phyloP scores from a whole-genome alignment of 2,888 invertebrate species.

The Carterocephalus palaemon region DNA sequence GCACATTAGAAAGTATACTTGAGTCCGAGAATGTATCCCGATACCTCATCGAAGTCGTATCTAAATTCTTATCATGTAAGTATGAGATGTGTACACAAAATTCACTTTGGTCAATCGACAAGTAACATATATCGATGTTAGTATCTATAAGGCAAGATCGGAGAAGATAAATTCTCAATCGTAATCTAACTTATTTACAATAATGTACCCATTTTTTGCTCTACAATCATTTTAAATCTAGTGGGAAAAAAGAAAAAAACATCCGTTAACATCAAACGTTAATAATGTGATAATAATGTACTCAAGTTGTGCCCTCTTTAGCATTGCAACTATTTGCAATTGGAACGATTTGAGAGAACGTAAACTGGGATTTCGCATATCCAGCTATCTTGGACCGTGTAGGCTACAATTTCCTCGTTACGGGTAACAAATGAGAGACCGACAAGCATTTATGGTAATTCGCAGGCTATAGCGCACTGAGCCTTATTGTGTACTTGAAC shows the following conservation, averaged over 20 bases:
- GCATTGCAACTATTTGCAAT: too few species aligned
- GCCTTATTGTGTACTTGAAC: conserved; percentile 30
- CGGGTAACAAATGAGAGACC: conserved; percentile 35
- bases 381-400: conserved; percentile 32
- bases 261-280: conserved; percentile 2
- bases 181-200: too few species aligned
- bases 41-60: too few species aligned
- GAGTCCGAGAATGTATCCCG: neutral
- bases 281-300: neutral
- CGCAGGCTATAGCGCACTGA: conserved; percentile 24
- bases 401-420: conserved; percentile 39
- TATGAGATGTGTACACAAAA: too few species aligned
- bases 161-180: too few species aligned
- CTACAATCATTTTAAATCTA: neutral
- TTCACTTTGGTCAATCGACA: too few species aligned
- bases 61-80: too few species aligned
- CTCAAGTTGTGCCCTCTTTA: too few species aligned
- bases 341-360: neutral
- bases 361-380: conserved; percentile 28
- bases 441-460: conserved; percentile 47
- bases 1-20: neutral
- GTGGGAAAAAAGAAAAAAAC: neutral
- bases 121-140: too few species aligned
- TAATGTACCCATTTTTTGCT: conserved; percentile 1
- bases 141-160: too few species aligned